Base-by-base conservation (phyloP, 2,888 invertebrate species). In the Ceraclea dissimilis region DNA sequence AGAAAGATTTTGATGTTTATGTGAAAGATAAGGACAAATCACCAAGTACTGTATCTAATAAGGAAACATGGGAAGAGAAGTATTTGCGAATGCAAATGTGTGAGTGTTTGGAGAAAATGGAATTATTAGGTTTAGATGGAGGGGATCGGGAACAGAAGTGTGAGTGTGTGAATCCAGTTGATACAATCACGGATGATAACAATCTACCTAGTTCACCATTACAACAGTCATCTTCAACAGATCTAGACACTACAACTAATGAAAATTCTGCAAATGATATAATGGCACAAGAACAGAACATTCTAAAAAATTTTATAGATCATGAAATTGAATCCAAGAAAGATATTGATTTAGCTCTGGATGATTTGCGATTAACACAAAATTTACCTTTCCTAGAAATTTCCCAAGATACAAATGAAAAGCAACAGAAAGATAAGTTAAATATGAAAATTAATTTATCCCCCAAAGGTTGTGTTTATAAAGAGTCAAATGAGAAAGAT, bases 211-310 rank as follows among this genome's bases (percentile, higher is more conserved):
- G 76, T 54, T 76, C 77, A 0, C 77, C 76, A 1, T 51, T 77
- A 0, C 74, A 76, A 52, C 70, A 72, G 69, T 76, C 76, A 0
- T 77, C 77, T 0, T 19, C 20, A 2, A 6, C 46, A 4, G 18
- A 18, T 19, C 46, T 20, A 16, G 20, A 39, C 13, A 70, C 34
- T 13, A 39, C 4, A n/a, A 13, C 4, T 13, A 39, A 39, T 4
- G 8, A 13, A 16, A 47, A 49, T 10, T 20, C 52, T 5, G 49
- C 57, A 2, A 49, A 22, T 16, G 52, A 53, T 13, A 51, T 49
- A 22, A 54, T 47, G 54, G 16, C 34, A 5, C 50, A 57, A 49
- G 54, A 46, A 11, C 44, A 53, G 17, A 57, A 33, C 47, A 34
- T 54, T 13, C 51, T 51, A 1, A 43, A 50, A 19, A 33, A 54